phyloP scores from a whole-genome alignment of 2,797 vertebrate genomes.

The Danio kyathit region DNA sequence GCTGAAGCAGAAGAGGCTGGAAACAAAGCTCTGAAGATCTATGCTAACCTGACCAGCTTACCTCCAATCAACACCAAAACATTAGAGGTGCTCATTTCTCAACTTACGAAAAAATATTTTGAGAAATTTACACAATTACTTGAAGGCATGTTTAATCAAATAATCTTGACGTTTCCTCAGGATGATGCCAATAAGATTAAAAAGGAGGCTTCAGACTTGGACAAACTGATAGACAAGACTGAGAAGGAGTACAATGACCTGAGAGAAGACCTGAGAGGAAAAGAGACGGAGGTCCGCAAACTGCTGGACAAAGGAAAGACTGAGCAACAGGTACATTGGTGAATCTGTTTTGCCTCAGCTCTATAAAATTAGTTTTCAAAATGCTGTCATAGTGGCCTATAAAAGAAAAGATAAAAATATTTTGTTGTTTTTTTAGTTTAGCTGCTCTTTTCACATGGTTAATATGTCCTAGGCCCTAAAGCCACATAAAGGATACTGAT shows the following conservation, averaged over 20 bases:
- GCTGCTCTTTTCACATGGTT: not conserved
- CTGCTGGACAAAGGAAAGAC: conserved; percentile 95
- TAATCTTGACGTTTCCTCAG: conserved; percentile 68
- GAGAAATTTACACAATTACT: not conserved
- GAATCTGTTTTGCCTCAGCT: not conserved
- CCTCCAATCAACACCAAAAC: conserved; percentile 83
- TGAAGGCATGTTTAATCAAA: not conserved
- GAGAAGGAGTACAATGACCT: conserved; percentile 92
- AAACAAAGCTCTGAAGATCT: conserved; percentile 89
- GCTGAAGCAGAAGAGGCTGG: conserved; percentile 89
- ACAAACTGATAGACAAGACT: conserved; percentile 90
- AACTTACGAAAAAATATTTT: not conserved
- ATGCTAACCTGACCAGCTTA: conserved; percentile 91
- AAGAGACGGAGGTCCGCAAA: conserved; percentile 91
- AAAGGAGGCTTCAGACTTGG: conserved; percentile 91
- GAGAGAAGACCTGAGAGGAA: conserved; percentile 90
- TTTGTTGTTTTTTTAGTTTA: not conserved
- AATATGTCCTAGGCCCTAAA: not conserved
- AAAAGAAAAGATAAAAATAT: conserved; percentile 13
- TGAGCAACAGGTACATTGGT: conserved; percentile 88
- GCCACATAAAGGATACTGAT: conserved; percentile 15
- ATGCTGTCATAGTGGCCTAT: not conserved
- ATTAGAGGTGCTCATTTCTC: conserved; percentile 82
- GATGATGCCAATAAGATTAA: conserved; percentile 92
- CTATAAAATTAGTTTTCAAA: not conserved